phyloP scores from a whole-genome alignment of 2,888 invertebrate genomes.

The Lydus trimaculatus region DNA sequence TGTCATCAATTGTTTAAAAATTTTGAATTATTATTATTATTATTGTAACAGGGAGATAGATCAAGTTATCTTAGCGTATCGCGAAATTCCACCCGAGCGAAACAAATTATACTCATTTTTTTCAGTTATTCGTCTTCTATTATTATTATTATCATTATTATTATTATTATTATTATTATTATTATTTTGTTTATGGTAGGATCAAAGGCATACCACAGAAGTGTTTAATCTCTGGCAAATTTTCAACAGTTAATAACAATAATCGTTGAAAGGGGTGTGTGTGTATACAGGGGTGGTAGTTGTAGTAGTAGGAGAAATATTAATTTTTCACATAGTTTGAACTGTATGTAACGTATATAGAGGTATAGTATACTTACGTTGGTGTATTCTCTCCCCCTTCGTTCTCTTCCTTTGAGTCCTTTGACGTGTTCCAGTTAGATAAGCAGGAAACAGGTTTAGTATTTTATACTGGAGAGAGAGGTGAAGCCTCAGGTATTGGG shows the following conservation, averaged over 20 bases:
- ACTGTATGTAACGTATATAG: too few species aligned
- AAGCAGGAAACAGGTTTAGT: conserved; percentile 3
- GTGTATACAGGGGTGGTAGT: too few species aligned
- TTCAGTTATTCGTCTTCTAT: not conserved
- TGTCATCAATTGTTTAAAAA: too few species aligned
- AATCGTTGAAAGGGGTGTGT: conserved; percentile 51
- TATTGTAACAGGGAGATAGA: too few species aligned
- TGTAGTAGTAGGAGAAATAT: conserved; percentile 51
- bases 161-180: not conserved
- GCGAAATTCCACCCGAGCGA: too few species aligned
- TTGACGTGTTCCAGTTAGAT: conserved; percentile 29
- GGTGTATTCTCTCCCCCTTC: conserved; percentile 43
- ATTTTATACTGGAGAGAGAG: conserved; percentile 37
- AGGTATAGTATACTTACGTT: conserved; percentile 22
- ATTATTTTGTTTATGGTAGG: conserved; percentile 11
- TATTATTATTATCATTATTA: not conserved
- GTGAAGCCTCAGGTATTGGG: conserved; percentile 55
- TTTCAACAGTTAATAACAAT: conserved; percentile 55
- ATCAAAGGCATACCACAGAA: conserved; percentile 43
- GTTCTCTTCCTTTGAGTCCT: conserved; percentile 46
- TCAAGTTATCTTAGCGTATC: not conserved
- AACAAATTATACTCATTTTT: too few species aligned
- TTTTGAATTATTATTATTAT: too few species aligned
- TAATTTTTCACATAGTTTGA: conserved; percentile 61
- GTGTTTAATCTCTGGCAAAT: conserved; percentile 44